Conservation (phyloP, 1,140 invertebrate species). For the Dendroctonus ponderosae region DNA sequence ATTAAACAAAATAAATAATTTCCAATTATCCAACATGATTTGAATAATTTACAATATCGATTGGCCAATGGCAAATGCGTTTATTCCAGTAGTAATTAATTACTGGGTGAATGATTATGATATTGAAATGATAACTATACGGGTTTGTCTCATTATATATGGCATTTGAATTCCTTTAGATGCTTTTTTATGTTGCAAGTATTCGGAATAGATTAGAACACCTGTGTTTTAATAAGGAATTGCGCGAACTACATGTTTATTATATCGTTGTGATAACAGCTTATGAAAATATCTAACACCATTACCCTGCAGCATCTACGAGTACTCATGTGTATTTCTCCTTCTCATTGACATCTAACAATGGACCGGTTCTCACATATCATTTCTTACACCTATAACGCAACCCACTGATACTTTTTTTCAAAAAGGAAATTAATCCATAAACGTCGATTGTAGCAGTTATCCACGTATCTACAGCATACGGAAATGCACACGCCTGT, state of each 20-base stretch:
- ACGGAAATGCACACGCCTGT: slow-evolving; percentile 18
- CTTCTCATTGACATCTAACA: slow-evolving; percentile 5
- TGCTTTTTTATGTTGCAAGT: slow-evolving; percentile 21
- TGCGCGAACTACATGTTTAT: slow-evolving; percentile 4
- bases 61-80: slow-evolving; percentile 14
- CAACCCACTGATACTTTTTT: slow-evolving; percentile 9
- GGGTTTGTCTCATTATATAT: slow-evolving; percentile 16
- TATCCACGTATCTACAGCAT: slow-evolving; percentile 14
- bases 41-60: background rate
- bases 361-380: slow-evolving; percentile 6
- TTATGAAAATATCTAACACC: background rate
- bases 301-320: background rate
- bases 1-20: background rate
- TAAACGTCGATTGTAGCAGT: background rate
- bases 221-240: slow-evolving; percentile 18
- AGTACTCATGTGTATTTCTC: slow-evolving; percentile 3
- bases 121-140: slow-evolving; percentile 8
- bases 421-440: slow-evolving; percentile 9
- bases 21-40: slow-evolving; percentile 6
- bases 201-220: slow-evolving; percentile 18
- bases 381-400: background rate
- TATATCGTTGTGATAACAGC: background rate
- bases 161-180: slow-evolving; percentile 19
- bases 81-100: slow-evolving; percentile 11
- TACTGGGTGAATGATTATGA: slow-evolving; percentile 11